These are phyloP conservation scores for Trichogramma dendrolimi DNA, from an alignment of 2,888 invertebrate species.

Conservation along the genomic window DNA sequence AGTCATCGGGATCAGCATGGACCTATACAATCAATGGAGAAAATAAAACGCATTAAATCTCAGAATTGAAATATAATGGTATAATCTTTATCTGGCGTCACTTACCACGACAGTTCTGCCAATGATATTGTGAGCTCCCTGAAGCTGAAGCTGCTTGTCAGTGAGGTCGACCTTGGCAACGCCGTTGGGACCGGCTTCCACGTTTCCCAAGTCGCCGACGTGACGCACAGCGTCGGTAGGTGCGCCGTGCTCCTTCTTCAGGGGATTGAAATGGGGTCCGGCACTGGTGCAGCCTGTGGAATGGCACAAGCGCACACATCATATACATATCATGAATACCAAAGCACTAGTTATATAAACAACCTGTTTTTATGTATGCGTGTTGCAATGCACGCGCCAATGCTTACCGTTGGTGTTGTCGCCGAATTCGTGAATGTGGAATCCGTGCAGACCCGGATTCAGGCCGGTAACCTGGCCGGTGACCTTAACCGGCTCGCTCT, in stretches of 20 bases:
- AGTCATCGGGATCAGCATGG: constrained; percentile 89
- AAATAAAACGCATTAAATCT: constrained; percentile 9
- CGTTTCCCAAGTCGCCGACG: constrained; percentile 87
- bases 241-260: constrained; percentile 75
- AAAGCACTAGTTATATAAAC: background rate
- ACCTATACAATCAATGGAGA: constrained; percentile 49
- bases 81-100: constrained; percentile 1
- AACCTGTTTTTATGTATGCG: background rate
- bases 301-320: background rate
- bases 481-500: constrained; percentile 67
- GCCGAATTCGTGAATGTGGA: constrained; percentile 95
- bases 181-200: constrained; percentile 63
- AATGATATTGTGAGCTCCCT: constrained; percentile 71
- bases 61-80: constrained; percentile 2
- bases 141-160: constrained; percentile 64
- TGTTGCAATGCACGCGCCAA: background rate
- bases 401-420: constrained; percentile 81
- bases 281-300: constrained; percentile 79
- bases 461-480: constrained; percentile 79
- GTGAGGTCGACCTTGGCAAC: constrained; percentile 64
- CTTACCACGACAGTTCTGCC: constrained; percentile 76
- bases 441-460: constrained; percentile 73
- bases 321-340: too few species aligned
- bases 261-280: constrained; percentile 90
- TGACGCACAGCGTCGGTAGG: constrained; percentile 73